A percentile compares a stretch with the other conserved stretches of the same genome.
These are phyloP conservation scores for Cosmia pyralina DNA, from an alignment of 2,888 invertebrate species.

Conservation along the genomic window DNA sequence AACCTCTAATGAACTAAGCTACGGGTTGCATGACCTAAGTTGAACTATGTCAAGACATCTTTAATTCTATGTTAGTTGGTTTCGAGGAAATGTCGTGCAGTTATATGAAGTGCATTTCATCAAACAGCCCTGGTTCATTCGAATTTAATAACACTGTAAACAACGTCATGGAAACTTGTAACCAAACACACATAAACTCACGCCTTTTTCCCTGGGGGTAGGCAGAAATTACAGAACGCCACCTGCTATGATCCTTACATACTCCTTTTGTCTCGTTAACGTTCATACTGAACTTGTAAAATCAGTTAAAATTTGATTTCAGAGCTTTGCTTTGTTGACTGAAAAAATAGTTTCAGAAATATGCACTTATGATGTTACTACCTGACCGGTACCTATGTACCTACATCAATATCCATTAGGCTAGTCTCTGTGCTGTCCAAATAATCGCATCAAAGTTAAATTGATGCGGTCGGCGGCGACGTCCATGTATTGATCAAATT, in stretches of 20 bases:
- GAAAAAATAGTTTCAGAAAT: conserved; percentile 40
- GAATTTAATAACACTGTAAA: conserved; percentile 16
- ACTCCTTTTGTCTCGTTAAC: too few species aligned
- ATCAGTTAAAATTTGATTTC: background rate
- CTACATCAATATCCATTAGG: conserved; percentile 71
- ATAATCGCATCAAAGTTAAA: conserved; percentile 76
- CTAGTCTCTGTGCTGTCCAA: conserved; percentile 68
- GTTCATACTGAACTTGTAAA: background rate
- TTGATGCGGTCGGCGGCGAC: conserved; percentile 68
- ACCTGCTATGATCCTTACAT: too few species aligned
- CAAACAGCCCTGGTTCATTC: conserved; percentile 9
- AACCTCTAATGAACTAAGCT: conserved; percentile 18
- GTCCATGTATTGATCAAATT: conserved; percentile 71
- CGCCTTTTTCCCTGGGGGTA: too few species aligned
- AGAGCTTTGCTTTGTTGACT: background rate
- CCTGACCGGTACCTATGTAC: conserved; percentile 38
- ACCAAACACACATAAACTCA: background rate
- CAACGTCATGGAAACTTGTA: background rate
- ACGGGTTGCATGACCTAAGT: conserved; percentile 30
- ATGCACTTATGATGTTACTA: conserved; percentile 42
- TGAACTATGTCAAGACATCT: conserved; percentile 39
- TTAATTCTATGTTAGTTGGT: conserved; percentile 30
- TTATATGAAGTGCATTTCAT: conserved; percentile 12
- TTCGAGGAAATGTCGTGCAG: conserved; percentile 34
- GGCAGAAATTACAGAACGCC: too few species aligned